A percentile compares a stretch with the other conserved stretches of the same genome.
phyloP scores from a whole-genome alignment of 2,888 invertebrate species.

The Dolomedes plantarius region DNA sequence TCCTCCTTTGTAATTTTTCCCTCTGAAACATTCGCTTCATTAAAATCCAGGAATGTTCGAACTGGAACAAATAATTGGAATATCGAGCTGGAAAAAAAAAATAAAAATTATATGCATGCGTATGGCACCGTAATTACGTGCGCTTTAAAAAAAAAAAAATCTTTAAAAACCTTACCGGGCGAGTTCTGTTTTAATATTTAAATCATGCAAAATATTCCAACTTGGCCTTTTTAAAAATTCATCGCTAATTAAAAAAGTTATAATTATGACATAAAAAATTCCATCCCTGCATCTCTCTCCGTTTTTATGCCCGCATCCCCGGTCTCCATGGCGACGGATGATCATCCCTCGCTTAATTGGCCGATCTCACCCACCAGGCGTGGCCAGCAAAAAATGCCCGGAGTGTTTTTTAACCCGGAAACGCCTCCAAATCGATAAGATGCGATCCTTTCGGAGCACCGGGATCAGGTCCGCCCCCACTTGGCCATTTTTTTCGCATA shows the following conservation, averaged over 20 bases:
- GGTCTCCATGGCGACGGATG: constrained; percentile 18
- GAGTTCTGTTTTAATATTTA: constrained; percentile 36
- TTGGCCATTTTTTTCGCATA: constrained; percentile 31
- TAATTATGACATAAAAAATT: constrained; percentile 34
- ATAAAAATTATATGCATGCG: not conserved
- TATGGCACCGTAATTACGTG: not conserved
- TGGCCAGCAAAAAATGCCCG: constrained; percentile 57
- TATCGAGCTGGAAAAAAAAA: not conserved
- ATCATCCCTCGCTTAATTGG: constrained; percentile 44
- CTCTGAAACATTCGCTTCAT: not conserved
- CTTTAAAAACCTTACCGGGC: not conserved
- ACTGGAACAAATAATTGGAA: constrained; percentile 5
- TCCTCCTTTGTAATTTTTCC: not conserved
- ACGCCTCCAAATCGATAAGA: constrained; percentile 55
- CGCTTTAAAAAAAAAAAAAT: not conserved
- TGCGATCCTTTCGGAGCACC: constrained; percentile 29
- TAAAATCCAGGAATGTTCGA: not conserved
- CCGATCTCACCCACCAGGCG: constrained; percentile 48
- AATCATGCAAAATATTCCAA: constrained; percentile 45
- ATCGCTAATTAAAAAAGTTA: constrained; percentile 55
- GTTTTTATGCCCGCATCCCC: constrained; percentile 32
- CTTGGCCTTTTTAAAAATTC: constrained; percentile 35
- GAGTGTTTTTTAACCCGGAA: constrained; percentile 29
- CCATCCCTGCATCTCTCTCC: constrained; percentile 23
- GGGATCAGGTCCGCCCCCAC: constrained; percentile 33